Conservation (phyloP, 2,797 vertebrate species). For the Neomorphus geoffroyi region DNA sequence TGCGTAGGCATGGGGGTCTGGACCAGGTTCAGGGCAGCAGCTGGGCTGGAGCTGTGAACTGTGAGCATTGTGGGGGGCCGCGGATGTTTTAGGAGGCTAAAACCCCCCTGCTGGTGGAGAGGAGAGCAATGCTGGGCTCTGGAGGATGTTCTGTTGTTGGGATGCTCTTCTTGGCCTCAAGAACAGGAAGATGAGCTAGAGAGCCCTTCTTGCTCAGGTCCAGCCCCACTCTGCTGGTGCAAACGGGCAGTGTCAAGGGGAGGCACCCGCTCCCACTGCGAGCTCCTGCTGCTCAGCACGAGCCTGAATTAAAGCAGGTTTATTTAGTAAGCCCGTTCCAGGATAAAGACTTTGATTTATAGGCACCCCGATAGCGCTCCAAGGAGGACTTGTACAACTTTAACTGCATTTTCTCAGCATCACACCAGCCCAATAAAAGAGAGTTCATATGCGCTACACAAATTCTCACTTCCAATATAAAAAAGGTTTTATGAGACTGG, state of each 20-base stretch:
- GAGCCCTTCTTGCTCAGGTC: background rate
- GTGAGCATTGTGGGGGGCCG: background rate
- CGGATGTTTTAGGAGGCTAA: background rate
- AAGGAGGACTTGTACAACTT: constrained; percentile 68
- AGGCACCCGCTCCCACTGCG: fast-evolving
- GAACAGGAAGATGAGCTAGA: background rate
- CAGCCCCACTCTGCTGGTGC: fast-evolving
- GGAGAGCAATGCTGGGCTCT: background rate
- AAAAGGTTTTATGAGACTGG: constrained; percentile 73
- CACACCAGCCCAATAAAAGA: constrained; percentile 74
- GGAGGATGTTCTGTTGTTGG: background rate
- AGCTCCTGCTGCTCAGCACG: background rate
- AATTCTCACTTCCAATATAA: constrained; percentile 75
- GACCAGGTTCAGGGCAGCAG: background rate
- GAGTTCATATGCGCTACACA: constrained; percentile 58
- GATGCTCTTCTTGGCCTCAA: background rate
- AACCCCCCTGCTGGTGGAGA: background rate
- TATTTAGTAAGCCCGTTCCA: constrained; percentile 48
- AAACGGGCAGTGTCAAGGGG: fast-evolving
- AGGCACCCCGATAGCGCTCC: constrained; percentile 2
- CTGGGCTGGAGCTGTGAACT: background rate
- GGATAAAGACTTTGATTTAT: constrained; percentile 63
- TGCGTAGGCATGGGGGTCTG: constrained; percentile 28
- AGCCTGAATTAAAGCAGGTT: constrained; percentile 23
- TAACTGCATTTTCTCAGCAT: constrained; percentile 75